A percentile compares a stretch with the other conserved stretches of the same genome.
phyloP scores from a whole-genome alignment of 2,888 invertebrate genomes.

The Phyllotreta cruciferae region DNA sequence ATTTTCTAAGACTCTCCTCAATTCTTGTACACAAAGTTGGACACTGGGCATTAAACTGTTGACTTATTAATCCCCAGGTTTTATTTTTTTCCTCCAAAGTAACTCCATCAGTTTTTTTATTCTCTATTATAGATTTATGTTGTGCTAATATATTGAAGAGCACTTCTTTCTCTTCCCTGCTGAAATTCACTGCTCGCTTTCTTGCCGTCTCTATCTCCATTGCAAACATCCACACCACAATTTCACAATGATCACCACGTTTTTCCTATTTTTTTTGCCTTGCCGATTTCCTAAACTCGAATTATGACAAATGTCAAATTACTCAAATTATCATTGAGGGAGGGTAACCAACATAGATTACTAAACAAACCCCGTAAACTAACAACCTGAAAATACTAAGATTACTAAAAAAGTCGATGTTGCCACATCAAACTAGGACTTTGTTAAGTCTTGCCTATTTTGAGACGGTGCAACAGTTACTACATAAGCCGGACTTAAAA shows the following conservation, averaged over 20 bases:
- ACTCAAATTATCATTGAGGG: neutral
- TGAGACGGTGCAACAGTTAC: neutral
- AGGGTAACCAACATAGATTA: slow-evolving; percentile 1
- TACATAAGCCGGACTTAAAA: neutral
- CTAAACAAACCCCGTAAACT: neutral
- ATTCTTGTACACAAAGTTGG: neutral
- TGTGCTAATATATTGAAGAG: neutral
- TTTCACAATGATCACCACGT: no score
- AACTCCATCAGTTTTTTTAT: slow-evolving; percentile 1
- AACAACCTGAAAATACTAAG: neutral
- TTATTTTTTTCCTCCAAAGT: slow-evolving; percentile 1
- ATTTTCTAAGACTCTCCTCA: neutral
- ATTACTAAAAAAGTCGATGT: neutral
- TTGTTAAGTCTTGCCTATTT: slow-evolving; percentile 1
- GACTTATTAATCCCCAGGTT: neutral
- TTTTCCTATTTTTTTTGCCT: no score
- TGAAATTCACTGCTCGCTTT: neutral
- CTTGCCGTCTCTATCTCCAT: neutral
- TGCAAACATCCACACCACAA: no score
- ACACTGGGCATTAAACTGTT: neutral
- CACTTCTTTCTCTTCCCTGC: slow-evolving; percentile 1
- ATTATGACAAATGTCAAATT: neutral
- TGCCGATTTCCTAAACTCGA: neutral
- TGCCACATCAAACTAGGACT: neutral
- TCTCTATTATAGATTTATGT: neutral